Conservation (phyloP, 2,113 vertebrate species). For the Gymnocephalus cernua region DNA sequence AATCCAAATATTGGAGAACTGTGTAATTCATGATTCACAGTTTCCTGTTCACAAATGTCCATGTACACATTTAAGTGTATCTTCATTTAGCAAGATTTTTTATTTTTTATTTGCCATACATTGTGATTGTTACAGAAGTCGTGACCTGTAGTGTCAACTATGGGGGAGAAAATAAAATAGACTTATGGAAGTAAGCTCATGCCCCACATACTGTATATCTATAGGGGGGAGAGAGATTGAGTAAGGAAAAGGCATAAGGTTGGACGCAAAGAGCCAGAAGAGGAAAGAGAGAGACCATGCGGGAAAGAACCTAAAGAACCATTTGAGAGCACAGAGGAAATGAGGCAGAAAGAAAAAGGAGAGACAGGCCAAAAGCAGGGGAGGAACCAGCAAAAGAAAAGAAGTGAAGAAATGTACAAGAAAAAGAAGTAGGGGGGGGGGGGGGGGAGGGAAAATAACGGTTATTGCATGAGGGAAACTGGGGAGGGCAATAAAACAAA, state of each 20-base stretch:
- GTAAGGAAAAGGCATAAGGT: conserved; percentile 35
- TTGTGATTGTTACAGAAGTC: not conserved
- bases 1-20: not conserved
- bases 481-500: conserved; percentile 77
- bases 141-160: not conserved
- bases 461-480: conserved; percentile 71
- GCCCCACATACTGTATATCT: conserved; percentile 3
- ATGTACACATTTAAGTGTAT: not conserved
- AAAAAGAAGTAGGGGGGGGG: conserved; percentile 47
- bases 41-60: conserved; percentile 1
- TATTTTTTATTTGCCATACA: not conserved
- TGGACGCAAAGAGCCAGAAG: conserved; percentile 50
- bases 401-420: conserved; percentile 68
- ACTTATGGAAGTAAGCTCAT: not conserved
- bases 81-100: conserved; percentile 4
- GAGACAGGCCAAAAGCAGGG: conserved; percentile 75
- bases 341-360: conserved; percentile 80
- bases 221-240: conserved; percentile 22
- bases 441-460: conserved; percentile 54
- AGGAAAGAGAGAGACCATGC: conserved; percentile 65
- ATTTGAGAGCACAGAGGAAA: conserved; percentile 81
- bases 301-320: conserved; percentile 83
- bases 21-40: not conserved
- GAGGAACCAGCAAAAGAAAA: conserved; percentile 69
- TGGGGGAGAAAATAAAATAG: not conserved